Base-by-base conservation (phyloP, 2,113 vertebrate species). In the Dicerorhinus sumatrensis region DNA sequence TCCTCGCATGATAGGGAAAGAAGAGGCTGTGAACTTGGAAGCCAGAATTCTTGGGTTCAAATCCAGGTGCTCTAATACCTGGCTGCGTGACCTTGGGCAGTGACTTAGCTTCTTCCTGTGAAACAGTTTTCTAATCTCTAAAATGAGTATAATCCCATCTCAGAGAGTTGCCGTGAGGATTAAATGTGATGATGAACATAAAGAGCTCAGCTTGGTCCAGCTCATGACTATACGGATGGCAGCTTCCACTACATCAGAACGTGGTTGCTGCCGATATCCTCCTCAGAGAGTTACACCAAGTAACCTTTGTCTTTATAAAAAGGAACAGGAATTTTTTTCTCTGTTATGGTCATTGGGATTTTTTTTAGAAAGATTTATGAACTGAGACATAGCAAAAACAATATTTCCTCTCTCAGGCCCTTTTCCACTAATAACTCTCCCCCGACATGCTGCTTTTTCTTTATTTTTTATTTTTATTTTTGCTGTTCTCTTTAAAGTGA, bases 211-310 rank as follows among this genome's bases (percentile, higher is more conserved):
- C 10, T 11, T 13, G 29, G 2, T 27, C 36, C 23, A 14, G 2
- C 31, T 16, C 3, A 0, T 29, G 10, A 10, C 9, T 8, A 1
- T 17, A 21, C 6, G 14, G 13, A 29, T 3, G 73, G n/a, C 8
- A 20, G 16, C 20, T 62, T 62, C 29, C 7, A 4, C 6, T 20
- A 60, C 4, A 31, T 20, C 46, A 8, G n/a, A 70, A 25, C 11
- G 8, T 13, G 2, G 20, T 39, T n/a, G 58, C n/a, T 62, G n/a
- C 46, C 29, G 20, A 16, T 21, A 21, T 1, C 62, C 42, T 76
- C 63, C 46, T 83, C 23, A 25, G 3, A 39, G 18, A 27, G 58
- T 65, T 48, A 85, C 60, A 46, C 16, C 42, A n/a, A 33, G 2
- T 0, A 12, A 5, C 12, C 33, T 77, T 31, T 58, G 31, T n/a